Evolutionary conservation across 2,113 vertebrate genomes (phyloP).

Genomic region (Panurus biarmicus): DNA sequence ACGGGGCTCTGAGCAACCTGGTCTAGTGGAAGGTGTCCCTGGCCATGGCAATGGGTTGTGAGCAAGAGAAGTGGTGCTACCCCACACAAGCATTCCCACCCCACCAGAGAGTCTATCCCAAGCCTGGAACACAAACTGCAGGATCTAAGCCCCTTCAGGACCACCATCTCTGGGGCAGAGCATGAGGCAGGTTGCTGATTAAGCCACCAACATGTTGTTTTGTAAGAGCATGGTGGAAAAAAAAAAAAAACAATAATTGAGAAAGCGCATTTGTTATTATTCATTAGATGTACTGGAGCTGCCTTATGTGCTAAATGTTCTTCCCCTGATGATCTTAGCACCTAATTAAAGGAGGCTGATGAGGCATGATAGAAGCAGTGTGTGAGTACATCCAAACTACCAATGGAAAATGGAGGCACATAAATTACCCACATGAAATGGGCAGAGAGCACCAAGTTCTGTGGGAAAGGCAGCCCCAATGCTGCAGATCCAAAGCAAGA

Average conservation of each 20-base stretch:
- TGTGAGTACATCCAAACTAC: not conserved
- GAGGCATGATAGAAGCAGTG: not conserved
- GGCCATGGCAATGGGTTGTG: not conserved
- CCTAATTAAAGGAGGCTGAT: conserved; percentile 39
- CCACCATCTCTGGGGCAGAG: not conserved
- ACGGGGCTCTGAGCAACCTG: not conserved
- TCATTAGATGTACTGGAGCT: conserved; percentile 23
- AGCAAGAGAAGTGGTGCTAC: not conserved
- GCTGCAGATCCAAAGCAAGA: not conserved
- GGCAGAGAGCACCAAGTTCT: not conserved
- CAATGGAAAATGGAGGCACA: not conserved
- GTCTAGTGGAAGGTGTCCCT: not conserved
- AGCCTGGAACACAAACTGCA: not conserved
- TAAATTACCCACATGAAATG: not conserved
- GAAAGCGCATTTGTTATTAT: not conserved
- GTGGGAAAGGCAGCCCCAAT: not conserved
- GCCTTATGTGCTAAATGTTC: conserved; percentile 29
- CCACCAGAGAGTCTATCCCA: not conserved
- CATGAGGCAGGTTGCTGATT: not conserved
- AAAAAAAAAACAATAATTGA: not conserved
- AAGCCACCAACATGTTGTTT: not conserved
- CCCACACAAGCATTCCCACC: not conserved
- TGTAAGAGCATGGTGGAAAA: not conserved
- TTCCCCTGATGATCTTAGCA: conserved; percentile 33
- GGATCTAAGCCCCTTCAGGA: not conserved